These are phyloP conservation scores for Diarsia dahlii DNA, from an alignment of 2,888 invertebrate species.

Conservation along the genomic window DNA sequence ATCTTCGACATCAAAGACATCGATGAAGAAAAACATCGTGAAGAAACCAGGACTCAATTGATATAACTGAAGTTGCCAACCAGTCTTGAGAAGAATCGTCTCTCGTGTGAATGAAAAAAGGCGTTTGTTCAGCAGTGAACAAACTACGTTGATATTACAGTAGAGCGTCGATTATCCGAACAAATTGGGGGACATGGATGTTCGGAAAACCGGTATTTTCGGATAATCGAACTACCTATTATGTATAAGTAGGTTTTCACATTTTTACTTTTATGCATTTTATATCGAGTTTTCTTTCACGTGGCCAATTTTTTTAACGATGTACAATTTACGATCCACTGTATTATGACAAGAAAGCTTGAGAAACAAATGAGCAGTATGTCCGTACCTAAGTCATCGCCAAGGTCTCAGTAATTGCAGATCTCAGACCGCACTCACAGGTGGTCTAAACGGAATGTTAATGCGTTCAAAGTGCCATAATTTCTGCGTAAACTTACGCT, in stretches of 20 bases:
- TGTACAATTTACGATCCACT: no score
- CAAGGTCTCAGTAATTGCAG: constrained; percentile 77
- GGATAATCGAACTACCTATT: no score
- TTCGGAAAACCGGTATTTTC: no score
- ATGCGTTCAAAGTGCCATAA: constrained; percentile 80
- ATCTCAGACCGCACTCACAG: constrained; percentile 75
- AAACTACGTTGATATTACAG: neutral
- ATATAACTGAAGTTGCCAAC: neutral
- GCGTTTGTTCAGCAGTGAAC: neutral
- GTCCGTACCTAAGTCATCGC: constrained; percentile 64
- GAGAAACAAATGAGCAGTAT: constrained; percentile 40
- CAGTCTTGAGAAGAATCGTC: neutral
- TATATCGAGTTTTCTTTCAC: no score
- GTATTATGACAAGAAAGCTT: constrained; percentile 5
- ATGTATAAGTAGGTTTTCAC: no score
- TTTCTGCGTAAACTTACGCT: constrained; percentile 74
- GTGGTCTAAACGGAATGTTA: constrained; percentile 84
- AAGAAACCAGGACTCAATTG: neutral
- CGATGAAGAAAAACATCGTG: neutral
- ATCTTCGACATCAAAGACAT: neutral
- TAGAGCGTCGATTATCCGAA: no score
- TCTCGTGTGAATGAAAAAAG: neutral
- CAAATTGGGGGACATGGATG: no score
- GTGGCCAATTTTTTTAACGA: no score
- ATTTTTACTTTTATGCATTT: no score